Evolutionary conservation across 2,888 invertebrate species (phyloP).

Genomic region (Xanthorhoe designata): DNA sequence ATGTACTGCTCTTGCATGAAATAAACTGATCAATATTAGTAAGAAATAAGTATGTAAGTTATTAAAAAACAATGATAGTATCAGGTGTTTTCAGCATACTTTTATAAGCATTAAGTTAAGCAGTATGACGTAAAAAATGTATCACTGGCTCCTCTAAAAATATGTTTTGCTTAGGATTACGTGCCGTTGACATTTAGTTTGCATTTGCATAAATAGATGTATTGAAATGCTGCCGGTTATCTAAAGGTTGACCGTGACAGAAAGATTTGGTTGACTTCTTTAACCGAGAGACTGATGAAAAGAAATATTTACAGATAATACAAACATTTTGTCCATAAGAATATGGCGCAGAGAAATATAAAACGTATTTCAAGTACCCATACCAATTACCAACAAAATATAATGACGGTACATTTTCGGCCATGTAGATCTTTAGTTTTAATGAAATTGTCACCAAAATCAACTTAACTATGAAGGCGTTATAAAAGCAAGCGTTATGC

Average conservation of each 20-base stretch:
- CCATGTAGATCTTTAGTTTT: not conserved
- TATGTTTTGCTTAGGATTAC: constrained; percentile 56
- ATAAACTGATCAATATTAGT: no score
- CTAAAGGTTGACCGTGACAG: constrained; percentile 33
- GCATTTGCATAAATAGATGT: constrained; percentile 71
- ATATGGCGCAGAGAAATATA: no score
- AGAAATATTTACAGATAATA: no score
- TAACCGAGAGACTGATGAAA: not conserved
- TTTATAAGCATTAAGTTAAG: no score
- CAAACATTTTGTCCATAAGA: no score
- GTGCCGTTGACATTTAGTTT: constrained; percentile 69
- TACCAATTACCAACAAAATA: no score
- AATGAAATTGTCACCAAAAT: not conserved
- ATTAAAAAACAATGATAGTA: no score
- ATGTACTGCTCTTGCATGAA: no score
- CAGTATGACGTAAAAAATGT: constrained; percentile 4
- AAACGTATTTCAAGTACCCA: no score
- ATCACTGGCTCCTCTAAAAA: constrained; percentile 23
- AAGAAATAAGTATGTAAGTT: no score
- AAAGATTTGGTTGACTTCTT: constrained; percentile 8
- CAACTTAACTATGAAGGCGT: constrained; percentile 15
- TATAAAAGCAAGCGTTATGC: constrained; percentile 40
- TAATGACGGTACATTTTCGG: not conserved
- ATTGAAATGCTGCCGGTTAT: constrained; percentile 55
- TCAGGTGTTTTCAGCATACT: no score